phyloP scores from a whole-genome alignment of 2,888 invertebrate species.

The Cantharis rufa region DNA sequence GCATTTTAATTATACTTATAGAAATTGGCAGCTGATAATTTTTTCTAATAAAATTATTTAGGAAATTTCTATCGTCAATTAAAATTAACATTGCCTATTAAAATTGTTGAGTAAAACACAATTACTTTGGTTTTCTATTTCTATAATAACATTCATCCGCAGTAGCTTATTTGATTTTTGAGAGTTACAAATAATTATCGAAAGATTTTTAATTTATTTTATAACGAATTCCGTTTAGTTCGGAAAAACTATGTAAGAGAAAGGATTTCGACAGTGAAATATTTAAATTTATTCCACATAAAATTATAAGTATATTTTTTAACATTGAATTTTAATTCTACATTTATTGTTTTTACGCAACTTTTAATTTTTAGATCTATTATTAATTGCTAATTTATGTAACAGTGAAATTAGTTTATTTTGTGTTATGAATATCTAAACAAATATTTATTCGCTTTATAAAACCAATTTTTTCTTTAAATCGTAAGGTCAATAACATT shows the following conservation, averaged over 20 bases:
- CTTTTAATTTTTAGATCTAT: not conserved
- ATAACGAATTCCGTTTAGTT: not conserved
- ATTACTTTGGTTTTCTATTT: not conserved
- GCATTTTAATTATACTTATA: not conserved
- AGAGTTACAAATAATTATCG: not conserved
- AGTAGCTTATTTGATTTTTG: not conserved
- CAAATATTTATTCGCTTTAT: not conserved
- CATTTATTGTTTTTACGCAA: not conserved
- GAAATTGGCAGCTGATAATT: not conserved
- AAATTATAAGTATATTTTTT: not conserved
- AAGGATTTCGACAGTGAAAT: not conserved
- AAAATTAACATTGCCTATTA: not conserved
- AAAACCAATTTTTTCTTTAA: not conserved
- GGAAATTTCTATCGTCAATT: not conserved
- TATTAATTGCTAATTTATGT: not conserved
- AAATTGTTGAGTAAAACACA: not conserved
- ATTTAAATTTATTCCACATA: not conserved
- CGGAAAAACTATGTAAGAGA: not conserved
- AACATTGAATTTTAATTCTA: not conserved
- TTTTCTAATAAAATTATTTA: not conserved
- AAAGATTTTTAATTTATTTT: not conserved
- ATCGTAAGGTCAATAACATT: not conserved
- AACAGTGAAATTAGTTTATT: not conserved
- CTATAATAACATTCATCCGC: not conserved
- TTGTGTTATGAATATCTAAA: not conserved